These are phyloP conservation scores for Marronus borbonicus DNA, from an alignment of 2,888 invertebrate species.

Conservation along the genomic window DNA sequence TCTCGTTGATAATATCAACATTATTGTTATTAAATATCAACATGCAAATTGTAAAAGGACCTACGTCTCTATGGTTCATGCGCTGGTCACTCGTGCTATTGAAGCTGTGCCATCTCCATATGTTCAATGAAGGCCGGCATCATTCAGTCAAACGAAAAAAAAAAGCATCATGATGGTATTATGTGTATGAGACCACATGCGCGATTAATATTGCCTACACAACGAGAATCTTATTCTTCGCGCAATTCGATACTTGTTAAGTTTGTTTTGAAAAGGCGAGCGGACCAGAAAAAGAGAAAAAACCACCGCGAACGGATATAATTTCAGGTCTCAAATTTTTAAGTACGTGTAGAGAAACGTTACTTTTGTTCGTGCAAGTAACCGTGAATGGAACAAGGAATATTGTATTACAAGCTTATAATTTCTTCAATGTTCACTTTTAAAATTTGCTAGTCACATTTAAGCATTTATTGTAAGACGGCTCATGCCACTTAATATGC, in stretches of 20 bases:
- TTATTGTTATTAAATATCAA: neutral
- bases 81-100: conserved; percentile 24
- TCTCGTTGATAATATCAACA: neutral
- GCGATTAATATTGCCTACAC: conserved; percentile 37
- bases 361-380: conserved; percentile 20
- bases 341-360: conserved; percentile 14
- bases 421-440: conserved; percentile 10
- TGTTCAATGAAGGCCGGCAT: conserved; percentile 33
- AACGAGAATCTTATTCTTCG: conserved; percentile 26
- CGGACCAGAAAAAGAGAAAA: conserved; percentile 17
- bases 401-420: conserved; percentile 29
- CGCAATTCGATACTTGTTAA: conserved; percentile 41
- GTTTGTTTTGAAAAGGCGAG: conserved; percentile 27
- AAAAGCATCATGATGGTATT: neutral
- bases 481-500: too few relatives aligned
- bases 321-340: conserved; percentile 38
- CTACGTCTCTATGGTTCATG: conserved; percentile 47
- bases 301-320: conserved; percentile 22
- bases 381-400: conserved; percentile 2
- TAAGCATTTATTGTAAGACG: too few relatives aligned
- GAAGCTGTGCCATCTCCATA: conserved; percentile 3
- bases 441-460: too few relatives aligned
- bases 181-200: conserved; percentile 24
- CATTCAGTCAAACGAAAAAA: conserved; percentile 21
- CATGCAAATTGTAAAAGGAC: conserved; percentile 26